Conservation (phyloP, 2,797 vertebrate species). For the Melanotaenia boesemani region DNA sequence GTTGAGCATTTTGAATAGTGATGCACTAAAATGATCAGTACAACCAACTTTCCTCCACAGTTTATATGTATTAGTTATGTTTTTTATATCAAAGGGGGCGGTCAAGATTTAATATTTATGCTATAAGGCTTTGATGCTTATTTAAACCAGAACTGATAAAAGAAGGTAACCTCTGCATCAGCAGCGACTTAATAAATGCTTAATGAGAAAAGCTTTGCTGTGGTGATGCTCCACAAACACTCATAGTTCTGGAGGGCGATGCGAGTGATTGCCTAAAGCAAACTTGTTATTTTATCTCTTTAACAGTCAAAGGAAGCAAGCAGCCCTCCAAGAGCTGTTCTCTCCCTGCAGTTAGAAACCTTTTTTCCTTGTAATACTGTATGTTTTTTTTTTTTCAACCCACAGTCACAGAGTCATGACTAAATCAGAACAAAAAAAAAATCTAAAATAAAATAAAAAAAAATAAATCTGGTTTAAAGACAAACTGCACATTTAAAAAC, state of each 20-base stretch:
- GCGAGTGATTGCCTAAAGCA: conserved; percentile 27
- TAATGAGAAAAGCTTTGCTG: conserved; percentile 51
- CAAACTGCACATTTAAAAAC: background rate
- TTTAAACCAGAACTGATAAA: conserved; percentile 19
- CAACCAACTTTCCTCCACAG: too few species aligned
- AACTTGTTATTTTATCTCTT: conserved; percentile 49
- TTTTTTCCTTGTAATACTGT: conserved; percentile 28
- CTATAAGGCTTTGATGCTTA: background rate
- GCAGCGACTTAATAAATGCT: conserved; percentile 46
- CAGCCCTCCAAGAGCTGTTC: background rate
- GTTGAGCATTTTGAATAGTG: background rate
- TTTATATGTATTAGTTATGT: background rate
- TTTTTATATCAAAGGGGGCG: background rate
- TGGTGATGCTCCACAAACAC: conserved; percentile 62
- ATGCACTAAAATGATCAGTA: background rate
- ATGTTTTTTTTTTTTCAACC: background rate
- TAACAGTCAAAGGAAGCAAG: conserved; percentile 40
- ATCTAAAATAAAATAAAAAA: background rate
- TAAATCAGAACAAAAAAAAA: background rate
- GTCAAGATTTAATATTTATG: background rate
- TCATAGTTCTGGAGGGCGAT: conserved; percentile 4
- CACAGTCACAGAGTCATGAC: conserved; percentile 16
- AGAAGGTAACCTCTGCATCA: conserved; percentile 34
- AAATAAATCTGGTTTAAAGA: conserved; percentile 10
- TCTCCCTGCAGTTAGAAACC: conserved; percentile 26